A percentile compares a stretch with the other conserved stretches of the same genome.
These are phyloP conservation scores for Sebastiscus tertius DNA, from an alignment of 2,797 vertebrate species.

Conservation along the genomic window DNA sequence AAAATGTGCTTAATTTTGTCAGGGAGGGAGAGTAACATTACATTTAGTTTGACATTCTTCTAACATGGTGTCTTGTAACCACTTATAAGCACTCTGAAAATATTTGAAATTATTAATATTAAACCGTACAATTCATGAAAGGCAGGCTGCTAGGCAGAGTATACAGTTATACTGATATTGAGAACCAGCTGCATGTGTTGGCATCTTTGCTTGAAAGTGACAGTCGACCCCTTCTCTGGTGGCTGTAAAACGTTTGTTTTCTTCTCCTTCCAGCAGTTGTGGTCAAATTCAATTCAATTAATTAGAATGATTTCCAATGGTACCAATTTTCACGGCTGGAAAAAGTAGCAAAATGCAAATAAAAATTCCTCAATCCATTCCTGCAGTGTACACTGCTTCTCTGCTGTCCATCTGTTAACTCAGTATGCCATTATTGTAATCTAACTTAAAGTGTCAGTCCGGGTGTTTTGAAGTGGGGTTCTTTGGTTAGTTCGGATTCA, in stretches of 20 bases:
- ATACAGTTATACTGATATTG: constrained; percentile 16
- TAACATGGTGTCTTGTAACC: not conserved
- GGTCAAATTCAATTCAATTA: not conserved
- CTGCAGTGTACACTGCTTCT: not conserved
- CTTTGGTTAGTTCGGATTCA: too few relatives aligned
- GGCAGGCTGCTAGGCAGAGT: constrained; percentile 14
- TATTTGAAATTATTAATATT: not conserved
- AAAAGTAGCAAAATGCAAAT: not conserved
- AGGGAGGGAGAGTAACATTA: not conserved
- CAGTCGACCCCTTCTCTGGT: not conserved
- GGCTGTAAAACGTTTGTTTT: not conserved
- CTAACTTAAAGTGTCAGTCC: not conserved
- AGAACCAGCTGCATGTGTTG: not conserved
- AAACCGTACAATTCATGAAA: constrained; percentile 21
- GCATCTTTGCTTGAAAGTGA: constrained; percentile 15
- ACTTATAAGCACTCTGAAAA: not conserved
- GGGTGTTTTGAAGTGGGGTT: too few relatives aligned
- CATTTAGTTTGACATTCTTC: constrained; percentile 12
- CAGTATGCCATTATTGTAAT: not conserved
- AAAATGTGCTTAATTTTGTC: not conserved
- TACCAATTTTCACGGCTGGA: not conserved
- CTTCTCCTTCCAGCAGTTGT: not conserved
- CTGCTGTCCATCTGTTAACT: not conserved
- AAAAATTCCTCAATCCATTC: not conserved
- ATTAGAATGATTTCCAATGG: not conserved